These are phyloP conservation scores for Parapsyche elsis DNA, from an alignment of 1,140 invertebrate species.

Conservation along the genomic window DNA sequence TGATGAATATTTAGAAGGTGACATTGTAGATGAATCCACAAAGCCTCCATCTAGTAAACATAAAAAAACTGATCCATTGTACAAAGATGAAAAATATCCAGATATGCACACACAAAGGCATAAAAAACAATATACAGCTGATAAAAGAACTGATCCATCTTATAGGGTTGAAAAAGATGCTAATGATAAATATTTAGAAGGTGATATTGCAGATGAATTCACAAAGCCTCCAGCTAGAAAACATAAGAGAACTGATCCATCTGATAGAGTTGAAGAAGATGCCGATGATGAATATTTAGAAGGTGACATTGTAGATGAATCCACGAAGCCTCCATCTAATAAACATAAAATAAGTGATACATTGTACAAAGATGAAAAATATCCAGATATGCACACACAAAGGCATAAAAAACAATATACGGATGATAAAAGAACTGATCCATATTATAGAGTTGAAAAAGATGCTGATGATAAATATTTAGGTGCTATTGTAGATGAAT, in stretches of 20 bases:
- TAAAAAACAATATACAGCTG: too few species aligned
- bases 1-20: background rate
- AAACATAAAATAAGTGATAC: background rate
- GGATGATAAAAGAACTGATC: too few species aligned
- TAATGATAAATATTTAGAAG: too few species aligned
- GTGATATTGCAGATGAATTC: constrained; percentile 13
- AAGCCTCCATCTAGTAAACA: background rate
- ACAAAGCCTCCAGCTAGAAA: background rate
- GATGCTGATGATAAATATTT: background rate
- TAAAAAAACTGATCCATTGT: background rate
- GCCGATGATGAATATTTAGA: background rate
- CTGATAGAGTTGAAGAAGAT: background rate
- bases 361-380: background rate
- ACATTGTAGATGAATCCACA: constrained; percentile 6
- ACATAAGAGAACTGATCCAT: background rate
- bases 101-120: background rate
- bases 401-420: background rate
- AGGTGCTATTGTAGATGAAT: background rate
- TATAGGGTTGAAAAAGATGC: background rate
- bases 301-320: too few species aligned
- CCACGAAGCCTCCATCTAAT: too few species aligned
- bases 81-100: background rate
- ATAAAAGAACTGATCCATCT: too few species aligned
- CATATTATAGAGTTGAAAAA: too few species aligned
- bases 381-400: background rate